These are phyloP conservation scores for Spialia ferax DNA, from an alignment of 2,888 invertebrate genomes.

Conservation along the genomic window DNA sequence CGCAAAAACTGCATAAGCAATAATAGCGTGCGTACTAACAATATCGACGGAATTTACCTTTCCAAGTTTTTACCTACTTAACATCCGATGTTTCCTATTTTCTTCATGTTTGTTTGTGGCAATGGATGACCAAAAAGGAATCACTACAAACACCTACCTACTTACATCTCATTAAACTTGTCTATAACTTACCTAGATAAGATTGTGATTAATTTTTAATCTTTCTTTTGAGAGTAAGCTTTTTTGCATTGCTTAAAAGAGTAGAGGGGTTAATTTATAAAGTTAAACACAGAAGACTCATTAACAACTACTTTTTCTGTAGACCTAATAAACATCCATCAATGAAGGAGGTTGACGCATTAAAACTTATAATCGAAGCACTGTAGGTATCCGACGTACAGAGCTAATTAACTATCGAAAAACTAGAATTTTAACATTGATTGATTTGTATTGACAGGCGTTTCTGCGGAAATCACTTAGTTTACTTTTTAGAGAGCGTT, in stretches of 20 bases:
- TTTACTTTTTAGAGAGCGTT: not conserved
- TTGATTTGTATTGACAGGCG: not conserved
- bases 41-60: slow-evolving; percentile 41
- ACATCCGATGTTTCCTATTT: not conserved
- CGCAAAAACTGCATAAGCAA: slow-evolving; percentile 45
- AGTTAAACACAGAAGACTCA: too few species aligned
- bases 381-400: not conserved
- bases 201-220: too few species aligned
- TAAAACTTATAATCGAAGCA: too few species aligned
- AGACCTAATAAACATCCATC: too few species aligned
- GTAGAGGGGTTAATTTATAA: too few species aligned
- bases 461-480: not conserved
- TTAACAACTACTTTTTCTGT: too few species aligned
- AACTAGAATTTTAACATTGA: not conserved
- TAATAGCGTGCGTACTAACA: slow-evolving; percentile 43
- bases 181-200: too few species aligned
- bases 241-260: too few species aligned
- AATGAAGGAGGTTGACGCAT: too few species aligned
- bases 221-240: too few species aligned
- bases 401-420: not conserved
- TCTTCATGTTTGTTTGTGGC: not conserved
- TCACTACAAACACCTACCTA: not conserved
- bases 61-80: slow-evolving; percentile 13
- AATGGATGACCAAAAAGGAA: not conserved
- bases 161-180: too few species aligned